phyloP scores from a whole-genome alignment of 2,113 vertebrate species.

The Phalacrocorax aristotelis region DNA sequence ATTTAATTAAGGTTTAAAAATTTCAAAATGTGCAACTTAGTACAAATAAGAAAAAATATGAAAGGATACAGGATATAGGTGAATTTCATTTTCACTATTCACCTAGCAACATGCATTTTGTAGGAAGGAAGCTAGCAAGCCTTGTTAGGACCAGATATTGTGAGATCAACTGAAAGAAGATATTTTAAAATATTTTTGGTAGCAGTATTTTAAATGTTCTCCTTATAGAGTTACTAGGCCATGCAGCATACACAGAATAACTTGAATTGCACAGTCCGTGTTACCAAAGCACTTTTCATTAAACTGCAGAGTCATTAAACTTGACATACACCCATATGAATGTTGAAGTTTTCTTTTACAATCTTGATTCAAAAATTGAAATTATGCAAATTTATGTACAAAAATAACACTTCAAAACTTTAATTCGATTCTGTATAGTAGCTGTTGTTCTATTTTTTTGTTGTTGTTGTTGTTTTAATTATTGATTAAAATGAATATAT shows the following conservation, averaged over 20 bases:
- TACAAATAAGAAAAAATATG: not conserved
- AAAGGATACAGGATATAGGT: not conserved
- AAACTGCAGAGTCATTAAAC: not conserved
- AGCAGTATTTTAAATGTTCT: not conserved
- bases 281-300: not conserved
- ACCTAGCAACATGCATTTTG: not conserved
- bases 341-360: not conserved
- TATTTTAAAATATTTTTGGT: conserved; percentile 48
- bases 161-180: conserved; percentile 45
- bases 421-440: not conserved
- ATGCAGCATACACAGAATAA: not conserved
- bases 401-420: not conserved
- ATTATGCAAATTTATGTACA: not conserved
- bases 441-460: not conserved
- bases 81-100: not conserved
- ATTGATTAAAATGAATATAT: conserved; percentile 12
- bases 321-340: not conserved
- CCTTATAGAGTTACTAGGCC: not conserved
- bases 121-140: conserved; percentile 50
- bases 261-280: not conserved
- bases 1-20: not conserved
- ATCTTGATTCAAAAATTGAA: conserved; percentile 5
- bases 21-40: not conserved
- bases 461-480: not conserved
- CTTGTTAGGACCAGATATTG: conserved; percentile 12